Percentiles rank a stretch among this genome's conserved stretches.
These are phyloP conservation scores for Oxytorus armatus DNA, from an alignment of 2,888 invertebrate species.

Conservation along the genomic window DNA sequence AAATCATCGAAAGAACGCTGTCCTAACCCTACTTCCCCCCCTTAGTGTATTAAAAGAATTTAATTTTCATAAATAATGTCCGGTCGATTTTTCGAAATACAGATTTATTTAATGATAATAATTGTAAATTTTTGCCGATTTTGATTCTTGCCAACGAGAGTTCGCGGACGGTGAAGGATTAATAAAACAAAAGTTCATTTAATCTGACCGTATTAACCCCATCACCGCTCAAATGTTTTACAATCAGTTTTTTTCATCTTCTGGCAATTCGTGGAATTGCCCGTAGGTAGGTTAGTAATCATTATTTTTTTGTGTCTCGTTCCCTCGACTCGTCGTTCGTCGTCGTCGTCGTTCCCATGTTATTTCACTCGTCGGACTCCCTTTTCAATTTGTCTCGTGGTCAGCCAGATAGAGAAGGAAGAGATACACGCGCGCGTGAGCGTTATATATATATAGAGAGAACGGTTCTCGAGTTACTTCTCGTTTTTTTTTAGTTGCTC, in stretches of 20 bases:
- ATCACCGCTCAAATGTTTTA: constrained; percentile 7
- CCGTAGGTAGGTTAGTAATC: constrained; percentile 48
- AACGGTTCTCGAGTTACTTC: not conserved
- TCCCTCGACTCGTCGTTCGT: constrained; percentile 26
- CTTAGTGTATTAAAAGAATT: too few species aligned
- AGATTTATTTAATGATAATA: too few species aligned
- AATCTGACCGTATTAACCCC: not conserved
- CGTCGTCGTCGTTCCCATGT: constrained; percentile 34
- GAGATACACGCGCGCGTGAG: not conserved
- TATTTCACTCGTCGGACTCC: constrained; percentile 57
- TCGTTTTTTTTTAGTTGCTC: constrained; percentile 35
- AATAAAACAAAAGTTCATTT: not conserved
- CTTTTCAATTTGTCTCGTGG: constrained; percentile 64
- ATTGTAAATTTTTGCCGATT: too few species aligned
- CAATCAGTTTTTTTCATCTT: constrained; percentile 7
- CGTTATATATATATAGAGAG: not conserved
- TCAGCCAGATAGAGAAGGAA: constrained; percentile 36
- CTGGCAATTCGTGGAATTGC: constrained; percentile 3
- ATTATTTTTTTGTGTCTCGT: constrained; percentile 52
- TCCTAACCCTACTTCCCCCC: too few species aligned
- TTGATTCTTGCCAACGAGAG: too few species aligned
- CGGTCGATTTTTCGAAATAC: too few species aligned
- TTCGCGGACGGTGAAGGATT: too few species aligned
- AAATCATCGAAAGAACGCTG: too few species aligned
- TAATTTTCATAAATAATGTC: too few species aligned